These are phyloP conservation scores for Mormyrus lacerda DNA, from an alignment of 2,113 vertebrate species.

Conservation along the genomic window DNA sequence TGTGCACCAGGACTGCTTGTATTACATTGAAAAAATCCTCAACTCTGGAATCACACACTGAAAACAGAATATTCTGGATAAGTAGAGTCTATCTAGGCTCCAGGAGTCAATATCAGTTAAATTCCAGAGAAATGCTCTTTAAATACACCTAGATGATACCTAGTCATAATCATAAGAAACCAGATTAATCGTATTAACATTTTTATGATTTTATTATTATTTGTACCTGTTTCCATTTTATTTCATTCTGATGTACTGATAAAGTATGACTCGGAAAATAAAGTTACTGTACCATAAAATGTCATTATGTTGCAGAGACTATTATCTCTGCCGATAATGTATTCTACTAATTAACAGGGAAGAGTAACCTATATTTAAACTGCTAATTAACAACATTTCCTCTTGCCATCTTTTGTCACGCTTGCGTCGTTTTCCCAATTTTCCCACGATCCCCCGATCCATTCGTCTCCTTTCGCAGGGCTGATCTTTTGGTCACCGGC, in stretches of 20 bases:
- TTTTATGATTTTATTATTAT: background rate
- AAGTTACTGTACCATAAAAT: background rate
- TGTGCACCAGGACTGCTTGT: background rate
- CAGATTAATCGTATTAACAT: background rate
- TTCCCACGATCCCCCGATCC: background rate
- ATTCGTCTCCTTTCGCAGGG: background rate
- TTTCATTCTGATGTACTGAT: background rate
- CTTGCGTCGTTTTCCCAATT: background rate
- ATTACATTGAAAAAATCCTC: background rate
- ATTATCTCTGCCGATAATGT: background rate
- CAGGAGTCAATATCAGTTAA: background rate
- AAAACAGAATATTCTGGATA: background rate
- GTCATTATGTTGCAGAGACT: background rate
- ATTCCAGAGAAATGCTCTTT: background rate
- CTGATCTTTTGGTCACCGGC: background rate
- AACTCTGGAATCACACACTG: background rate
- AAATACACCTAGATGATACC: background rate
- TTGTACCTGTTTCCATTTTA: background rate
- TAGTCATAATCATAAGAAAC: background rate
- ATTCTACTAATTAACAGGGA: slow-evolving; percentile 1
- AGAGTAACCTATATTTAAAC: background rate
- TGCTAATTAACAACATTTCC: background rate
- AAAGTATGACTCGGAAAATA: background rate
- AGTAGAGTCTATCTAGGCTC: background rate
- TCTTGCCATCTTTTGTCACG: background rate